These are phyloP conservation scores for Eupithecia subumbrata DNA, from an alignment of 2,888 invertebrate species.

Conservation along the genomic window DNA sequence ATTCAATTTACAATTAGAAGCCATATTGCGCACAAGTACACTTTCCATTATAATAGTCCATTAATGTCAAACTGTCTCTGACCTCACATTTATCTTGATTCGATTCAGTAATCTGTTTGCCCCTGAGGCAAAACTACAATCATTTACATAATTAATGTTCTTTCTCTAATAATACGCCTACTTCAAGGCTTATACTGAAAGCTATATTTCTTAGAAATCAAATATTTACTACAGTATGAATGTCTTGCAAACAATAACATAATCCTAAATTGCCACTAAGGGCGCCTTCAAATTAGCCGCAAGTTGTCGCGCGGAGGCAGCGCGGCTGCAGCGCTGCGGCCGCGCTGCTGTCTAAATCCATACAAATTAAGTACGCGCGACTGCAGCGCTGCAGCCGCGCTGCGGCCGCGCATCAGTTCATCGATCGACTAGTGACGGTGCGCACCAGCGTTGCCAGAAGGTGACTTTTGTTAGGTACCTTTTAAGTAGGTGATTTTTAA, in stretches of 20 bases:
- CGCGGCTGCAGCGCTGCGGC: too few relatives aligned
- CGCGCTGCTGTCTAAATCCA: too few relatives aligned
- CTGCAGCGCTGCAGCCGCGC: too few relatives aligned
- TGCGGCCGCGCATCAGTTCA: too few relatives aligned
- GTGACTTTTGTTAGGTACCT: too few relatives aligned
- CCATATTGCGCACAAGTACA: neutral
- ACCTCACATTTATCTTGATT: slow-evolving; percentile 13
- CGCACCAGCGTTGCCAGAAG: too few relatives aligned
- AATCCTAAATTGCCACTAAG: slow-evolving; percentile 11
- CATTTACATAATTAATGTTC: slow-evolving; percentile 8
- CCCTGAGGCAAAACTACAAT: slow-evolving; percentile 8
- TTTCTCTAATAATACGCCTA: slow-evolving; percentile 1
- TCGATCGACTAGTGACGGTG: too few relatives aligned
- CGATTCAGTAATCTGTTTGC: slow-evolving; percentile 11
- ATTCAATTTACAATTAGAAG: neutral
- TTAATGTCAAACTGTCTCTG: slow-evolving; percentile 4
- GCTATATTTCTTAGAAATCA: neutral
- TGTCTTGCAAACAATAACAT: neutral
- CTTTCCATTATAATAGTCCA: slow-evolving; percentile 5
- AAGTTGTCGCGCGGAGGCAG: too few relatives aligned
- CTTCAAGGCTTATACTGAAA: neutral
- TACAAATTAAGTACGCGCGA: too few relatives aligned
- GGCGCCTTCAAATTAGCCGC: too few relatives aligned
- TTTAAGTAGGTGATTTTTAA: too few relatives aligned
- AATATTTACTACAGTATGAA: slow-evolving; percentile 5